Evolutionary conservation across 2,113 vertebrate genomes (phyloP), one percentile per base, ranked within the genome.

Genomic region (Hippopotamus amphibius): DNA sequence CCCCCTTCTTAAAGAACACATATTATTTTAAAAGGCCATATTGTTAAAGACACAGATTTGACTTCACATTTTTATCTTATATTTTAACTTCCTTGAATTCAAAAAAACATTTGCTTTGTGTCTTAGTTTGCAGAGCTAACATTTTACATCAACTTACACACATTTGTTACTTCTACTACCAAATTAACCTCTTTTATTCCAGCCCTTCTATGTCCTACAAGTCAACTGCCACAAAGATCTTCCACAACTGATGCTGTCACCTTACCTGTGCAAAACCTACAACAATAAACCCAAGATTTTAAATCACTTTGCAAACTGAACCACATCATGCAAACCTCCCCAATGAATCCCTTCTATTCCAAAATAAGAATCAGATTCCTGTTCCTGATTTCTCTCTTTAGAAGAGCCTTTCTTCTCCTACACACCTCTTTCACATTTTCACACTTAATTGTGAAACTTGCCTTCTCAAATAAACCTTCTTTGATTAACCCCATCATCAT

Each of bases 71-170:
- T 90, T 96, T 37, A 76, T 76, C 63, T 95, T 74, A 4, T 48
- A 92, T 87, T 90, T 92, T 94, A 61, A 77, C 12, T 81, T 71
- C 26, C 53, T 19, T 21, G 16, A 48, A 76, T 82, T 61, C 86
- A 93, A 85, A 53, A 93, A 94, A 92, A 74, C 43, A 84, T 17
- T 5, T 88, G 21, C 68, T 92, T 94, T 74, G n/a, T 95, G 48
- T 90, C 59, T 95, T 69, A 63, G 43, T 71, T 61, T 95, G 22
- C 59, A 85, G 53, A 90, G 48, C 41, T 72, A 55, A 88, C 90
- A 37, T 37, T 43, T 74, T 41, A 26, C 19, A 55, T 50, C 55
- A 26, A 26, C 48, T 46, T 9, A 50, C 6, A 76, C 24, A n/a
- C 12, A 26, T 71, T 48, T 90, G 71, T 63, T 55, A 66, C 15